Conservation (phyloP, 2,113 vertebrate genomes). For the Xiphophorus couchianus region DNA sequence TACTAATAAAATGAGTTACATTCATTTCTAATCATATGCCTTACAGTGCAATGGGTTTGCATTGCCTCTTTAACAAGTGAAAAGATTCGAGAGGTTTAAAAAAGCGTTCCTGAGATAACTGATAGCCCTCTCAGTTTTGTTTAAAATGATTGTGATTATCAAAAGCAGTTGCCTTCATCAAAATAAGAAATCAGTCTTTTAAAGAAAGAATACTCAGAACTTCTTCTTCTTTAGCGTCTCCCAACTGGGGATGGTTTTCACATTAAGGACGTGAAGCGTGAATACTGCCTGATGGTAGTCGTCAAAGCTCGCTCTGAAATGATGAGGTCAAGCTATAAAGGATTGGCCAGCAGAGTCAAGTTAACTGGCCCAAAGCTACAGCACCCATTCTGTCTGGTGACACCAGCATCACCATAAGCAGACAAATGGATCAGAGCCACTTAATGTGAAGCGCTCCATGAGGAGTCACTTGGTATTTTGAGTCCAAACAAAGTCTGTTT, state of each 20-base stretch:
- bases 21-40: constrained; percentile 72
- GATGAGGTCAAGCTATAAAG: constrained; percentile 5
- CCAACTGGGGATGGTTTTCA: constrained; percentile 34
- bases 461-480: constrained; percentile 21
- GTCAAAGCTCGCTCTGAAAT: constrained; percentile 54
- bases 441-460: constrained; percentile 7
- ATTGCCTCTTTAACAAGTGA: constrained; percentile 36
- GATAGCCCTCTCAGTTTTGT: constrained; percentile 37
- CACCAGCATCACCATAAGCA: constrained; percentile 51
- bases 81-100: constrained; percentile 25
- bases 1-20: constrained; percentile 59
- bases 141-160: constrained; percentile 71
- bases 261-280: constrained; percentile 42
- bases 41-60: constrained; percentile 3
- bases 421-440: neutral
- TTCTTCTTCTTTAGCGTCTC: constrained; percentile 16
- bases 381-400: constrained; percentile 35
- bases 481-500: constrained; percentile 28
- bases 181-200: constrained; percentile 15
- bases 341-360: constrained; percentile 29
- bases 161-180: constrained; percentile 51
- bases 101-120: constrained; percentile 71
- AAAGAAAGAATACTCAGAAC: constrained; percentile 47
- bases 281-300: constrained; percentile 66
- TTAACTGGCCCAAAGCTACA: constrained; percentile 8